A percentile compares a stretch with the other conserved stretches of the same genome.
These are phyloP conservation scores for Ariopsis seemanni DNA, from an alignment of 2,113 vertebrate genomes.

Conservation along the genomic window DNA sequence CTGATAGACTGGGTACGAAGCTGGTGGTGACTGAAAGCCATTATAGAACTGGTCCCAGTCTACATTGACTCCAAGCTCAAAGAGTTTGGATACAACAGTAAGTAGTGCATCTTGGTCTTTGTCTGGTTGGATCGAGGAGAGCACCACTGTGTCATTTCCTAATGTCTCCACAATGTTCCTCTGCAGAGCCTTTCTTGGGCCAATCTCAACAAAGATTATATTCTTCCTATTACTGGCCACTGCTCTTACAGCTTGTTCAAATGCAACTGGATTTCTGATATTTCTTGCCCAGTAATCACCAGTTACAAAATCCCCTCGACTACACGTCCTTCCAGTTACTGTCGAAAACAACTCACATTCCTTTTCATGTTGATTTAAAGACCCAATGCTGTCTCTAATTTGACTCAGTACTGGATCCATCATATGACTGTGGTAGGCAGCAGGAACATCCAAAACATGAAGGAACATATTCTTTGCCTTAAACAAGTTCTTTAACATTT, in stretches of 20 bases:
- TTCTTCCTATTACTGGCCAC: slow-evolving; percentile 63
- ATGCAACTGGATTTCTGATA: slow-evolving; percentile 78
- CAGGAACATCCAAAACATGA: slow-evolving; percentile 73
- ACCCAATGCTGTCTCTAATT: slow-evolving; percentile 65
- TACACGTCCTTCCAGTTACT: slow-evolving; percentile 71
- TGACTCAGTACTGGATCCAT: slow-evolving; percentile 79
- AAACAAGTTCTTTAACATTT: slow-evolving; percentile 66
- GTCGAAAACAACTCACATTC: slow-evolving; percentile 79
- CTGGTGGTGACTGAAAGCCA: slow-evolving; percentile 72
- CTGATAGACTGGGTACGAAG: slow-evolving; percentile 76
- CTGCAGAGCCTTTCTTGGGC: slow-evolving; percentile 76
- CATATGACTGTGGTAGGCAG: slow-evolving; percentile 84
- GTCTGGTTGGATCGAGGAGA: slow-evolving; percentile 71
- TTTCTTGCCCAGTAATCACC: slow-evolving; percentile 84
- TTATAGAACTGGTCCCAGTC: slow-evolving; percentile 77
- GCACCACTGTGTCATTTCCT: slow-evolving; percentile 69
- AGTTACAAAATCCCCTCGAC: slow-evolving; percentile 71
- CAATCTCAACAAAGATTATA: slow-evolving; percentile 82
- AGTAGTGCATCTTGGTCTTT: slow-evolving; percentile 72
- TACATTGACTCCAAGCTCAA: slow-evolving; percentile 77
- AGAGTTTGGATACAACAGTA: slow-evolving; percentile 71
- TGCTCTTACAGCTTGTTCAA: slow-evolving; percentile 71
- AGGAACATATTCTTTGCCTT: slow-evolving; percentile 76
- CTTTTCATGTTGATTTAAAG: slow-evolving; percentile 64
- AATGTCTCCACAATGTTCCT: slow-evolving; percentile 80